Conservation (phyloP, 64 coral and sea anemone species). For the Montipora cactus region DNA sequence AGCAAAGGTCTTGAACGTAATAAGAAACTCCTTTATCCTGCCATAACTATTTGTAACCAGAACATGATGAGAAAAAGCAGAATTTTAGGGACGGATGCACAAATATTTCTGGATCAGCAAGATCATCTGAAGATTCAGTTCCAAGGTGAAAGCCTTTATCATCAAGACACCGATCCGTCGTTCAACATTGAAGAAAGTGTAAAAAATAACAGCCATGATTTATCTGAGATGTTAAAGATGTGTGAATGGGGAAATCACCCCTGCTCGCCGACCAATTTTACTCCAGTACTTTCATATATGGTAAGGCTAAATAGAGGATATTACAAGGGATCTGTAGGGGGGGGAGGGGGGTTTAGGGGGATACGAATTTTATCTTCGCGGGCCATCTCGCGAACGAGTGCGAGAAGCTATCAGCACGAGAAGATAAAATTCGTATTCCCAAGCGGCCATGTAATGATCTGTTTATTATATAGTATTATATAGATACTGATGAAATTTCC, state of each 20-base stretch:
- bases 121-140: constrained; percentile 4
- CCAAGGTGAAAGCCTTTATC: neutral
- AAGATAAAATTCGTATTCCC: too few species aligned
- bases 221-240: constrained; percentile 35
- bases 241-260: neutral
- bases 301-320: neutral
- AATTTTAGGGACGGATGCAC: constrained; percentile 50
- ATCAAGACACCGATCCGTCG: neutral
- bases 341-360: too few species aligned
- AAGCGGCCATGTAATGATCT: too few species aligned
- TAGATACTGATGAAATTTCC: too few species aligned
- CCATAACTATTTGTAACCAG: constrained; percentile 72
- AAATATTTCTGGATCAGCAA: constrained; percentile 57
- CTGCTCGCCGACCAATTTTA: constrained; percentile 41
- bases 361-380: too few species aligned
- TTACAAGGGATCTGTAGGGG: too few species aligned
- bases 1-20: constrained; percentile 33
- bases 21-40: constrained; percentile 30
- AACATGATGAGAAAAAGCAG: constrained; percentile 72
- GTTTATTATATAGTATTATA: too few species aligned
- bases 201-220: constrained; percentile 34
- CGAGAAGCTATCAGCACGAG: too few species aligned
- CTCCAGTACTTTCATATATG: constrained; percentile 2
- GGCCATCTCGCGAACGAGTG: too few species aligned
- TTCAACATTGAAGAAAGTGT: constrained; percentile 61